These are phyloP conservation scores for Lucilia cuprina DNA, from an alignment of 1,140 invertebrate genomes.

Conservation along the genomic window DNA sequence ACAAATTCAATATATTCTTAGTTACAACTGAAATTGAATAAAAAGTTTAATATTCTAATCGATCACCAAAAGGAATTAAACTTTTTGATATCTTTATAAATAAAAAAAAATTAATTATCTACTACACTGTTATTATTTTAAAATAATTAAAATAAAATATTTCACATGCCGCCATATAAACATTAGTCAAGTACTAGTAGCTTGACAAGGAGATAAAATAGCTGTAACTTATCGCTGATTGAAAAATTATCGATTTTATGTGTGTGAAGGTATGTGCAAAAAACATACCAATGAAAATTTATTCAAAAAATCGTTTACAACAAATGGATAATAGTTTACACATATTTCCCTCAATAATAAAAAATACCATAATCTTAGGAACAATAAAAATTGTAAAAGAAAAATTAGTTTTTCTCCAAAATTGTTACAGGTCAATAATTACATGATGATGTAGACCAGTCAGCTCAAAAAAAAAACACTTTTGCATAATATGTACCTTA, in stretches of 20 bases:
- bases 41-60: too few relatives aligned
- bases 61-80: too few relatives aligned
- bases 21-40: too few relatives aligned
- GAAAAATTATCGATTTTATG: slow-evolving; percentile 30
- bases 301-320: not conserved
- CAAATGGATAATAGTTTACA: too few relatives aligned
- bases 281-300: not conserved
- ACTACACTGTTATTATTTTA: too few relatives aligned
- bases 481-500: not conserved
- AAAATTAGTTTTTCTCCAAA: not conserved
- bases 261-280: not conserved
- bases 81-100: too few relatives aligned
- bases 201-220: not conserved
- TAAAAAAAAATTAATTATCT: too few relatives aligned
- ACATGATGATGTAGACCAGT: not conserved
- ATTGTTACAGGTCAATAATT: slow-evolving; percentile 15
- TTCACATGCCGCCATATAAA: too few relatives aligned
- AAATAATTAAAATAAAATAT: too few relatives aligned
- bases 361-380: not conserved
- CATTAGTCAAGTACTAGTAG: not conserved
- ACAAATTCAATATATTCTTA: too few relatives aligned
- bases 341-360: not conserved
- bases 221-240: not conserved
- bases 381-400: not conserved
- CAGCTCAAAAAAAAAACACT: not conserved